Evolutionary conservation across 1,140 invertebrate species (phyloP), one percentile per base, ranked within the genome.

Genomic region (Zaprionus vittiger): DNA sequence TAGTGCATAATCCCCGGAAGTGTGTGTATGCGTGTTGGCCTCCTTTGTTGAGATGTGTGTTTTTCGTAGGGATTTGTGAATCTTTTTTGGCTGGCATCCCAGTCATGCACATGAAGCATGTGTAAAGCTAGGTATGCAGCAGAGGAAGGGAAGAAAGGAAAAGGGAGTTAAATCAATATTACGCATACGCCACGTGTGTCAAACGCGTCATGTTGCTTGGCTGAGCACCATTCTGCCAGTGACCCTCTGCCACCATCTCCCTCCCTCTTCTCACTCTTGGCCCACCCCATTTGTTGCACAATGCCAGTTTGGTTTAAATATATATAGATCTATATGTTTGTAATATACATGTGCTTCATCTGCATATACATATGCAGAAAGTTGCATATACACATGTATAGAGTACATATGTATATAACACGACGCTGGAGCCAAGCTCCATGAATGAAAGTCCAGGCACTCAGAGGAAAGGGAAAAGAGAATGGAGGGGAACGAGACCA

Each of bases 171-270:
- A 76, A 76, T 79, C 62, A 71, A 79, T 79, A 79, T 79, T 71
- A 79, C 66, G 73, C 77, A 79, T 79, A 71, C 73, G 77, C 67
- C 67, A 76, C 66, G 67, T 69, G 65, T 59, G 70, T 34, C 64
- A 54, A 12, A 24, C 57, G 26, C 34, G 12, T 12, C 4, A 34
- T 56, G 61, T 38, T 62, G 41, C 31, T 68, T 37, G 34, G 34
- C 26, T 41, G 34, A 28, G 52, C 52, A 56, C 55, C 63, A 22
- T 67, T 67, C 44, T 63, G 70, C 24, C 55, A 22, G 26, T 49
- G 60, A 17, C 38, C 38, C 26, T n/a, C 15, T 41, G 4, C 44
- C 17, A 17, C 15, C 11, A 38, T 38, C 38, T 0, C 15, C 4
- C 17, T 28, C 62, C 37, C 15, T 12, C 7, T 34, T 4, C 2